Conservation (phyloP, 1,140 invertebrate genomes). For the Ectropis grisescens region DNA sequence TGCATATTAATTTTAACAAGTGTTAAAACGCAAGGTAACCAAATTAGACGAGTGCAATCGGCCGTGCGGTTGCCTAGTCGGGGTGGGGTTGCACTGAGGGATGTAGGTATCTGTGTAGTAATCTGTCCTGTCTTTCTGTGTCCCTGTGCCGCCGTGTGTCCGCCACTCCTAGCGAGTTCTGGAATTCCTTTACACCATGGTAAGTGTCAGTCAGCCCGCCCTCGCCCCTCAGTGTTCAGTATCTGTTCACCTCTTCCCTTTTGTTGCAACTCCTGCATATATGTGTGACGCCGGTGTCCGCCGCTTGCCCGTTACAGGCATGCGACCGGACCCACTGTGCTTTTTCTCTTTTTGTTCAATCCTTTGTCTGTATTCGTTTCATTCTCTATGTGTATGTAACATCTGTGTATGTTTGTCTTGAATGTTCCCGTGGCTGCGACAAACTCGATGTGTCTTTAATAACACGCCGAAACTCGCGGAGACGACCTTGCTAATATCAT, state of each 20-base stretch:
- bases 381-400: conserved; percentile 73
- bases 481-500: conserved; percentile 23
- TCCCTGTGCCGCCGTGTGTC: conserved; percentile 78
- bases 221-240: conserved; percentile 70
- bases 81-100: conserved; percentile 68
- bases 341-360: conserved; percentile 64
- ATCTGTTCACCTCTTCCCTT: conserved; percentile 69
- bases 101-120: conserved; percentile 77
- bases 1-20: conserved; percentile 39
- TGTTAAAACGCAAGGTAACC: conserved; percentile 68
- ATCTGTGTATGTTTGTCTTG: conserved; percentile 72
- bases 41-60: conserved; percentile 57
- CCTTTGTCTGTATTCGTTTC: conserved; percentile 69
- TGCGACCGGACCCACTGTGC: conserved; percentile 48
- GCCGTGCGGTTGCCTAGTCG: conserved; percentile 50
- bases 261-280: conserved; percentile 64
- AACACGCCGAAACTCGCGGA: conserved; percentile 16
- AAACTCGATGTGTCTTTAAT: conserved; percentile 26
- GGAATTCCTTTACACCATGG: conserved; percentile 96
- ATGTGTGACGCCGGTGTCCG: conserved; percentile 60
- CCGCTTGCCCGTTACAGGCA: conserved; percentile 41
- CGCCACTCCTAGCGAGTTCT: conserved; percentile 91
- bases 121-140: conserved; percentile 81
- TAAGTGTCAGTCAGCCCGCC: conserved; percentile 85
- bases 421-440: conserved; percentile 63